These are phyloP conservation scores for Eupithecia subfuscata DNA, from an alignment of 2,888 invertebrate species.

Conservation along the genomic window DNA sequence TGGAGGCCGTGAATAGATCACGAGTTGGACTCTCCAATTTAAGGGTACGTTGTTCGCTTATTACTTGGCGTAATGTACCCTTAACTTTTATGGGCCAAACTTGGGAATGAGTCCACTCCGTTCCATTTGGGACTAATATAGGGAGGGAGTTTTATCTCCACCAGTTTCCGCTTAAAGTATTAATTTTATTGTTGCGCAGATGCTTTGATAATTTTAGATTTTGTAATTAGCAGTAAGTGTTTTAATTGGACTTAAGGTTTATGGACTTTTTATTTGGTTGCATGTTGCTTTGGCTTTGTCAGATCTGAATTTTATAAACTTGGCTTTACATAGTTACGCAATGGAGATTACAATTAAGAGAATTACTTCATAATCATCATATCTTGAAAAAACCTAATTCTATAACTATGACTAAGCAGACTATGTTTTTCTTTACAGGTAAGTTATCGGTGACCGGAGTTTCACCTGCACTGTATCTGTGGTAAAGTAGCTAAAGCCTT, in stretches of 20 bases:
- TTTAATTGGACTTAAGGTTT: constrained; percentile 29
- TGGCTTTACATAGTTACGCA: not conserved
- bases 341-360: too few species aligned
- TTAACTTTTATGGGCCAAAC: constrained; percentile 81
- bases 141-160: constrained; percentile 74
- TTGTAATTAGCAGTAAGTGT: constrained; percentile 33
- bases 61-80: constrained; percentile 81
- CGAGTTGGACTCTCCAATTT: constrained; percentile 66
- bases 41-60: constrained; percentile 76
- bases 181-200: constrained; percentile 61
- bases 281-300: not conserved
- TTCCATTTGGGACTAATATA: constrained; percentile 71
- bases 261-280: constrained; percentile 14
- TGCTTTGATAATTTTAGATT: constrained; percentile 43
- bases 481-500: constrained; percentile 18
- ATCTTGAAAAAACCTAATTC: not conserved
- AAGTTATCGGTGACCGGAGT: constrained; percentile 27
- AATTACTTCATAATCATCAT: too few species aligned
- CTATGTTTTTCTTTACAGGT: constrained; percentile 43
- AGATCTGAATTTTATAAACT: not conserved
- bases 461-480: not conserved
- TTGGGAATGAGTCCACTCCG: constrained; percentile 69
- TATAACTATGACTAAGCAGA: not conserved
- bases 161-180: constrained; percentile 67
- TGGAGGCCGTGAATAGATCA: constrained; percentile 63